Conservation (phyloP, 2,797 vertebrate genomes). For the Sebastes taczanowskii region DNA sequence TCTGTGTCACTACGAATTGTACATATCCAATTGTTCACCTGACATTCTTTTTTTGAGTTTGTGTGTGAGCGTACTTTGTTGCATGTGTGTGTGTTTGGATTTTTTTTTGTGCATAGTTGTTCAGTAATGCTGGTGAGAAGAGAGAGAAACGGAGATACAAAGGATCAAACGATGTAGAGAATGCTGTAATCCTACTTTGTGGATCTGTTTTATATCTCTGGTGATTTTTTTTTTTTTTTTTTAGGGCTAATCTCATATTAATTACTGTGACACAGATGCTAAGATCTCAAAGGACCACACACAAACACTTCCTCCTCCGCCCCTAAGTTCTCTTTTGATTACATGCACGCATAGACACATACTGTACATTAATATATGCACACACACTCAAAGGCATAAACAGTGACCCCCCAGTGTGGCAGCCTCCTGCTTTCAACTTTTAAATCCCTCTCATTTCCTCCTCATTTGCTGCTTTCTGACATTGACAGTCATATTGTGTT, state of each 20-base stretch:
- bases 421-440: conserved; percentile 32
- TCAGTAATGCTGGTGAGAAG: neutral
- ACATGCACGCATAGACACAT: neutral
- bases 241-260: conserved; percentile 62
- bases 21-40: conserved; percentile 4
- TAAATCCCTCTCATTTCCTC: conserved; percentile 36
- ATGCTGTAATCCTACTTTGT: conserved; percentile 32
- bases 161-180: conserved; percentile 31
- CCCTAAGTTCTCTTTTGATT: neutral
- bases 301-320: neutral
- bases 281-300: conserved; percentile 47
- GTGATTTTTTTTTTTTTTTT: conserved; percentile 17
- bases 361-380: conserved; percentile 7
- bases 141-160: conserved; percentile 6
- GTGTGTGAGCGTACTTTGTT: neutral
- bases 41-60: neutral
- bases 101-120: neutral
- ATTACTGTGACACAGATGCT: conserved; percentile 58
- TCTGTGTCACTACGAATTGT: conserved; percentile 25
- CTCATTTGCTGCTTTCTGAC: conserved; percentile 11
- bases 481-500: neutral
- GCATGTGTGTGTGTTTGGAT: neutral
- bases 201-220: conserved; percentile 38
- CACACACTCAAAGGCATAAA: conserved; percentile 3
- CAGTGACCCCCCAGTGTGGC: conserved; percentile 11